Evolutionary conservation across 1,140 invertebrate species (phyloP), one percentile per base, ranked within the genome.

Genomic region (Drosophila takahashii): DNA sequence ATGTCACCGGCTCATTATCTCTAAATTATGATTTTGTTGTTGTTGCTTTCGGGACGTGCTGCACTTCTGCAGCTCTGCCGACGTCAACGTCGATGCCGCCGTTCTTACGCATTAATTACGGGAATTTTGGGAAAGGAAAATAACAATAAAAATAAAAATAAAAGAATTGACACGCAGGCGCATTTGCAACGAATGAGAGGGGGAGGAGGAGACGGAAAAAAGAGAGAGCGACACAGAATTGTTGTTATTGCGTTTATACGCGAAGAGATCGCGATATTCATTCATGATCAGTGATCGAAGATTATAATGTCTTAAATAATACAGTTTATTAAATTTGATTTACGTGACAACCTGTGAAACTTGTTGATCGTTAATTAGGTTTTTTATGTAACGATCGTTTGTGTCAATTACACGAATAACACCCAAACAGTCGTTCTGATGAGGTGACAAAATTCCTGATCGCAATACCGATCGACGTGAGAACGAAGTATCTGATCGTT

Each of bases 31-130:
- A 59, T 39, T 50, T 22, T 22, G 22, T 22, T 72, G 15, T 57
- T 72, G 27, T 57, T 72, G 36, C 48, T 67, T 44, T 54, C 42
- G 36, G 50, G 52, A 62, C 71, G 69, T 73, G 57, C 57, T 74
- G 71, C 71, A 44, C 37, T 74, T 36, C 47, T 66, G 48, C 45
- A n/a, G 22, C 50, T 47, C 61, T 52, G 62, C 9, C 53, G 32
- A 42, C 66, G 37, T 10, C 32, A 16, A 27, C 44, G 3, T 8
- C 32, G 22, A 27, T 39, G 13, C 4, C 3, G 36, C 13, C 36
- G 58, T 57, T 73, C 50, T 86, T 81, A 81, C 67, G 83, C 78
- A 85, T 87, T 85, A 86, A 81, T 85, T 86, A 75, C 78, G 78
- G 83, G 78, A 86, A 78, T 86, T 85, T 80, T 70, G 6, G 60